Evolutionary conservation across 2,888 invertebrate genomes (phyloP).

Genomic region (Gerris lacustris): DNA sequence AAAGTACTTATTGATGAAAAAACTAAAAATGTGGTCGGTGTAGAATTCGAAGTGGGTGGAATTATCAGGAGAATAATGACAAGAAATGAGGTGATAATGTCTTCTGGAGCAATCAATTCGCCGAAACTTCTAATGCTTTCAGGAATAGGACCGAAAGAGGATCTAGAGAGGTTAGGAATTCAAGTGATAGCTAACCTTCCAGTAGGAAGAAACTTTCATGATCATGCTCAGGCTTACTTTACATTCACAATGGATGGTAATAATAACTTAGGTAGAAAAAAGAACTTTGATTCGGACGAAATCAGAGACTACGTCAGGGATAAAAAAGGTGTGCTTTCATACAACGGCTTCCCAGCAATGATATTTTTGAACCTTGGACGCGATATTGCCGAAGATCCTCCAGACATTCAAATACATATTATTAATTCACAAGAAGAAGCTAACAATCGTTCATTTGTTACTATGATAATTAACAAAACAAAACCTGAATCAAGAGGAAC

Average conservation of each 20-base stretch:
- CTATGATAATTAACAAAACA: constrained; percentile 36
- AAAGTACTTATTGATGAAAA: constrained; percentile 29
- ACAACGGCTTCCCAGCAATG: constrained; percentile 39
- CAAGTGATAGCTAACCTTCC: constrained; percentile 23
- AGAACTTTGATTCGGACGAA: constrained; percentile 33
- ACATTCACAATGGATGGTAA: constrained; percentile 20
- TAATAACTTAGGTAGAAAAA: constrained; percentile 27
- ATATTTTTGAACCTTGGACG: constrained; percentile 44
- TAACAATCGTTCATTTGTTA: constrained; percentile 11
- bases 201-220: constrained; percentile 29
- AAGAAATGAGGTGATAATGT: constrained; percentile 36
- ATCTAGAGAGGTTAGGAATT: constrained; percentile 26
- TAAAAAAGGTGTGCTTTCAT: constrained; percentile 39
- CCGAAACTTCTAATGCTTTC: constrained; percentile 30
- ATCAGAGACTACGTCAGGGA: constrained; percentile 38
- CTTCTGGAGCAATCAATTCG: constrained; percentile 27
- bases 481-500: constrained; percentile 37
- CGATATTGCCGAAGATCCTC: constrained; percentile 36
- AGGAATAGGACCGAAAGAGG: constrained; percentile 29
- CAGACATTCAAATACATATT: constrained; percentile 14
- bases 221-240: constrained; percentile 24
- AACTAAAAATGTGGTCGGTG: constrained; percentile 42
- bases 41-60: constrained; percentile 45
- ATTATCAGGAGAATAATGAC: constrained; percentile 44
- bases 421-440: constrained; percentile 1